Conservation (phyloP, 2,888 invertebrate genomes). For the Diplazon laetatorius region DNA sequence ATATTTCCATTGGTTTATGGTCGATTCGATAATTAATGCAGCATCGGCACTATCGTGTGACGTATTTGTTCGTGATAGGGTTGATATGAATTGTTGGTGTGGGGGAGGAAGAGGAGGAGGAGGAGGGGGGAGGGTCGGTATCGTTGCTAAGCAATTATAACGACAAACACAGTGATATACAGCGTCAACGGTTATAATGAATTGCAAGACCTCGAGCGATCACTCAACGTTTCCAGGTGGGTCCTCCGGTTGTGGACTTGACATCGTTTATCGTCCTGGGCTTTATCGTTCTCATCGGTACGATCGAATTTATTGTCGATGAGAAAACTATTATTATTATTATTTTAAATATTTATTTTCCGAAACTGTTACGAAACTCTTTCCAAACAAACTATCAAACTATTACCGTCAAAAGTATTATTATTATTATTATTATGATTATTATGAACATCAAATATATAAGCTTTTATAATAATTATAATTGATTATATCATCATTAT, state of each 20-base stretch:
- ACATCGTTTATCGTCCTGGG: constrained; percentile 39
- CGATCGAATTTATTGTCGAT: not conserved
- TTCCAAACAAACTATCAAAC: no score
- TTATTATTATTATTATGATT: no score
- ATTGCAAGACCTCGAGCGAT: constrained; percentile 39
- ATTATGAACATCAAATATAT: no score
- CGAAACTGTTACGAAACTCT: no score
- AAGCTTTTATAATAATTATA: no score
- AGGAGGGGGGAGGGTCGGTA: constrained; percentile 59
- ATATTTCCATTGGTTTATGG: constrained; percentile 30
- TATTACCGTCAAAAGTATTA: no score
- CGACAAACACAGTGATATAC: constrained; percentile 70
- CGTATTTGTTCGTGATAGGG: not conserved
- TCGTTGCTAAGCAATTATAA: constrained; percentile 78
- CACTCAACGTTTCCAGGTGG: constrained; percentile 41
- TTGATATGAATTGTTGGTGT: not conserved
- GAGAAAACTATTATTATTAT: not conserved
- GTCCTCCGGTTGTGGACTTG: constrained; percentile 41
- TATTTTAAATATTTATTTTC: not conserved
- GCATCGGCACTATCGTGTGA: constrained; percentile 32
- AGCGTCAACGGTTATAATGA: constrained; percentile 48
- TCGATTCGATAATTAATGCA: constrained; percentile 62
- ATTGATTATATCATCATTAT: no score
- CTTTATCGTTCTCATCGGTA: constrained; percentile 27
- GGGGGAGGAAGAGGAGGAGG: constrained; percentile 16